Conservation (phyloP, 2,113 vertebrate genomes). For the Thunnus maccoyii region DNA sequence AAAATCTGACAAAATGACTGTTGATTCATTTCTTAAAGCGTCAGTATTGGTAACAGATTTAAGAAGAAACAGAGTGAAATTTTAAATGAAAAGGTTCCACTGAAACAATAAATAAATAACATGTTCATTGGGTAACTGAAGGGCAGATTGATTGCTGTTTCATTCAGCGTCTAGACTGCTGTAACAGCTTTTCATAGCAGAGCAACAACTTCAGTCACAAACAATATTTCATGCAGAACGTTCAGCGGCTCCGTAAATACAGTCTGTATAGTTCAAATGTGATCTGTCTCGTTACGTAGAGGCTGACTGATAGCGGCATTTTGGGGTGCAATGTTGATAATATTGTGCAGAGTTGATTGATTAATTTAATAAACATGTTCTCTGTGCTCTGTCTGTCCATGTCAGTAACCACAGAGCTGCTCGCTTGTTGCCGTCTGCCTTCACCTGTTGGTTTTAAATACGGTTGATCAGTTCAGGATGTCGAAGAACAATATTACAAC, state of each 20-base stretch:
- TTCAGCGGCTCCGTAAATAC: too few species aligned
- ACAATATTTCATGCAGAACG: constrained; percentile 19
- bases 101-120: not conserved
- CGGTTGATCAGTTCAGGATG: too few species aligned
- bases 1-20: too few species aligned
- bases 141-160: constrained; percentile 2
- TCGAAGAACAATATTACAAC: too few species aligned
- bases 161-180: not conserved
- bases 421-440: too few species aligned
- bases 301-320: constrained; percentile 1
- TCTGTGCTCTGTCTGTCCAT: too few species aligned
- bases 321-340: not conserved
- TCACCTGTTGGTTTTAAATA: too few species aligned
- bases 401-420: too few species aligned
- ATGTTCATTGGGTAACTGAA: constrained; percentile 4
- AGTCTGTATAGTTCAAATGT: not conserved
- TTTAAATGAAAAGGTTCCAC: not conserved
- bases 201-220: constrained; percentile 9
- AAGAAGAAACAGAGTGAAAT: too few species aligned
- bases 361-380: constrained; percentile 2
- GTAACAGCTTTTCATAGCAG: constrained; percentile 14
- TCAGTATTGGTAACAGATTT: too few species aligned
- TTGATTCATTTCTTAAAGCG: too few species aligned
- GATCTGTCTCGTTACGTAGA: not conserved
- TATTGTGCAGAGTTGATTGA: constrained; percentile 7